Evolutionary conservation across 2,113 vertebrate genomes (phyloP).

Genomic region (Meles meles): DNA sequence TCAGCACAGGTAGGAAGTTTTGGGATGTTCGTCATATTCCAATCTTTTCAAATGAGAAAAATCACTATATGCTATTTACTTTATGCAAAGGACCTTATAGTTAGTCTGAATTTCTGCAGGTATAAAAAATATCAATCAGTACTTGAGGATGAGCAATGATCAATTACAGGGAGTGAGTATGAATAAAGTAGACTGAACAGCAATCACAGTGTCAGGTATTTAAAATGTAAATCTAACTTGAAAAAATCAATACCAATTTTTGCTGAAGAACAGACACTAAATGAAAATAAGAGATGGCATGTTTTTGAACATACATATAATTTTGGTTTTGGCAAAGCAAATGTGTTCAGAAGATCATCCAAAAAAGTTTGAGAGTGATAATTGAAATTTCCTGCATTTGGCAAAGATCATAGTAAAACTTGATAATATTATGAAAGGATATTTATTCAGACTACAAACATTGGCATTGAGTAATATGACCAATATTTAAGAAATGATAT

Average conservation of each 20-base stretch:
- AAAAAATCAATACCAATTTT: not conserved
- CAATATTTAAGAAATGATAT: not conserved
- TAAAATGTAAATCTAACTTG: not conserved
- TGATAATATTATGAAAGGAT: slow-evolving; percentile 50
- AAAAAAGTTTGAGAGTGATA: slow-evolving; percentile 33
- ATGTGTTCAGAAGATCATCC: not conserved
- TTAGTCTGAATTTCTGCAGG: not conserved
- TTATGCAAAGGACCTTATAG: not conserved
- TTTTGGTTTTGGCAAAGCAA: not conserved
- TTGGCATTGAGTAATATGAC: not conserved
- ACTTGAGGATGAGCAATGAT: not conserved
- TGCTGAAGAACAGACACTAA: not conserved
- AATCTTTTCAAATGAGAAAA: not conserved
- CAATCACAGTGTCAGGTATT: not conserved
- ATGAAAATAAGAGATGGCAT: not conserved
- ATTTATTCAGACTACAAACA: slow-evolving; percentile 36
- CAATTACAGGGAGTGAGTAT: not conserved
- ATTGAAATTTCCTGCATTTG: slow-evolving; percentile 32
- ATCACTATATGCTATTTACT: not conserved
- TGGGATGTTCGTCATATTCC: not conserved
- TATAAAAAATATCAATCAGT: not conserved
- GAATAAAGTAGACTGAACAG: not conserved
- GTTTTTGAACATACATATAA: not conserved
- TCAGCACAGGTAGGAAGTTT: not conserved
- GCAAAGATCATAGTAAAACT: slow-evolving; percentile 15